Conservation (phyloP, 2,888 invertebrate genomes). For the Parnassius glacialis region DNA sequence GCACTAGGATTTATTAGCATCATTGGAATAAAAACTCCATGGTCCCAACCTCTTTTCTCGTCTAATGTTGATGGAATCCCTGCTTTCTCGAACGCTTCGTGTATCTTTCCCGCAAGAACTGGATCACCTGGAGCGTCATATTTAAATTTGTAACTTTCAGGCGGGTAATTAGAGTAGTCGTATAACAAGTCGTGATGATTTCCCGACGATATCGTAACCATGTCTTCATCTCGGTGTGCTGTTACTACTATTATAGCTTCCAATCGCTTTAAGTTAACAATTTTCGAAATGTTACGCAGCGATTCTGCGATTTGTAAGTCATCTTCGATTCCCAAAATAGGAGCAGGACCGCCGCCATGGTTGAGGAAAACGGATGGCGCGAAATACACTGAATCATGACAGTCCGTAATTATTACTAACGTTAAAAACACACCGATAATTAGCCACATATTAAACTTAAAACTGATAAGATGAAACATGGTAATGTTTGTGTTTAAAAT, state of each 20-base stretch:
- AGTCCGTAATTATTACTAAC: background rate
- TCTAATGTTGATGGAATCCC: slow-evolving; percentile 43
- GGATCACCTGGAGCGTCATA: slow-evolving; percentile 45
- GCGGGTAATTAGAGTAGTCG: slow-evolving; percentile 50
- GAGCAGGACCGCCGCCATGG: slow-evolving; percentile 51
- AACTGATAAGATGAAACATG: slow-evolving; percentile 5
- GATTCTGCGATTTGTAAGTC: slow-evolving; percentile 43
- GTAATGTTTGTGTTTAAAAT: too few relatives aligned
- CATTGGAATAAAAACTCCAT: slow-evolving; percentile 57
- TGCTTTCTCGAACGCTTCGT: slow-evolving; percentile 42
- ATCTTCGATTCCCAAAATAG: slow-evolving; percentile 43
- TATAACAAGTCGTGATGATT: slow-evolving; percentile 42
- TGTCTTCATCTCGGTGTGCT: slow-evolving; percentile 48
- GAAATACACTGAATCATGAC: slow-evolving; percentile 27
- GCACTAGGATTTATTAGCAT: slow-evolving; percentile 52
- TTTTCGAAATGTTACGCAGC: slow-evolving; percentile 40
- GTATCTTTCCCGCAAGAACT: slow-evolving; percentile 41
- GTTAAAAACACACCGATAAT: background rate
- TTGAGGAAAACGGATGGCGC: slow-evolving; percentile 53
- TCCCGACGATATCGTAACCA: slow-evolving; percentile 45
- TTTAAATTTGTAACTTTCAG: slow-evolving; percentile 46
- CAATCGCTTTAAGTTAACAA: slow-evolving; percentile 39
- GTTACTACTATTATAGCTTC: slow-evolving; percentile 48
- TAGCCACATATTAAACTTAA: background rate
- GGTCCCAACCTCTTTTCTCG: slow-evolving; percentile 51